A percentile compares a stretch with the other conserved stretches of the same genome.
phyloP scores from a whole-genome alignment of 2,797 vertebrate species.

The Carapus acus region DNA sequence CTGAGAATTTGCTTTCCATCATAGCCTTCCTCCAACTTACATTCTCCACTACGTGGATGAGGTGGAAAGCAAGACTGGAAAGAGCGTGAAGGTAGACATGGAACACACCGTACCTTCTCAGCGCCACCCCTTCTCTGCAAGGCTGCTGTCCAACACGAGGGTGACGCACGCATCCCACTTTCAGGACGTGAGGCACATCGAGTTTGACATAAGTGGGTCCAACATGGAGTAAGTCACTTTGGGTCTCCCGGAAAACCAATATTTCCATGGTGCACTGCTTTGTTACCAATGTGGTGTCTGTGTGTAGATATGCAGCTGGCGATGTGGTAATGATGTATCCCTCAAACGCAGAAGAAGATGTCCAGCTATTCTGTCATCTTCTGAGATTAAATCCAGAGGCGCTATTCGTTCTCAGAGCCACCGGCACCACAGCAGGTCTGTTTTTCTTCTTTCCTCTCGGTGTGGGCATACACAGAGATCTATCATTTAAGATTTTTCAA shows the following conservation, averaged over 20 bases:
- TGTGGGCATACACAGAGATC: not conserved
- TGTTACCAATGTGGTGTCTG: not conserved
- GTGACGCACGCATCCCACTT: constrained; percentile 81
- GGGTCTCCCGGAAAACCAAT: not conserved
- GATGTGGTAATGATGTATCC: constrained; percentile 86
- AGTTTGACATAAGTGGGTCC: constrained; percentile 82
- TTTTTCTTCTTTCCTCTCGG: not conserved
- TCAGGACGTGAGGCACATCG: constrained; percentile 90
- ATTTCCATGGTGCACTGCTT: not conserved
- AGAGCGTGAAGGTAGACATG: constrained; percentile 10
- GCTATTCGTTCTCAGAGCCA: constrained; percentile 71
- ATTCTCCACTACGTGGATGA: constrained; percentile 74
- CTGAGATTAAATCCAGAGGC: constrained; percentile 76
- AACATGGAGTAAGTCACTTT: constrained; percentile 76
- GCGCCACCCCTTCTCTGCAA: constrained; percentile 74
- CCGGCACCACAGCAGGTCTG: constrained; percentile 59
- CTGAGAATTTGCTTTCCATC: constrained; percentile 1
- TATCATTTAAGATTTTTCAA: no score
- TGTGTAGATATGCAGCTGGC: constrained; percentile 77
- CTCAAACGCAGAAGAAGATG: constrained; percentile 69
- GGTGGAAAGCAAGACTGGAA: not conserved
- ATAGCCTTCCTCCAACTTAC: constrained; percentile 83
- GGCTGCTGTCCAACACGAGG: constrained; percentile 75
- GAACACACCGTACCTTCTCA: constrained; percentile 53
- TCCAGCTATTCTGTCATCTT: constrained; percentile 78